Evolutionary conservation across 2,797 vertebrate species (phyloP), one percentile per base, ranked within the genome.

Genomic region (Odontamblyopus rebecca): DNA sequence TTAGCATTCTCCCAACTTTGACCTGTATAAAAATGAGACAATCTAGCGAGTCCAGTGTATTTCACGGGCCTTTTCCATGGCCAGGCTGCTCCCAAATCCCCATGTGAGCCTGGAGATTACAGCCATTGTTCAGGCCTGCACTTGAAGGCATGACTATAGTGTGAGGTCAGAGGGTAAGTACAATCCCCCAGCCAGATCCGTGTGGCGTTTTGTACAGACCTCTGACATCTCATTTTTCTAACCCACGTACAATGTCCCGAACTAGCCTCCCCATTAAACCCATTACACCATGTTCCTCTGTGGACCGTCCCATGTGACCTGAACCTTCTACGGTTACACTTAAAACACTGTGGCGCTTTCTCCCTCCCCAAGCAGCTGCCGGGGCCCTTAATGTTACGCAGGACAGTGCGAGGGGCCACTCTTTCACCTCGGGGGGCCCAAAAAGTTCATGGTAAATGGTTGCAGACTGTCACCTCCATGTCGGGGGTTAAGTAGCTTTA

Each of bases 401-500:
- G 23, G 23, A 50, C 23, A 64, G 78, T 85, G 79, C 75, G n/a
- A 74, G 69, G 48, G 3, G 2, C 23, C 63, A 50, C 65, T 30
- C 18, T 18, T 19, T 60, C 32, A 63, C 74, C 61, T 57, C 70
- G 66, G 12, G 41, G 67, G 51, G 67, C 27, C 61, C 12, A 19
- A 13, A 56, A 29, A n/a, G 15, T 48, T 82, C 72, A 68, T 72
- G 35, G 72, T 77, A 83, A 53, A 67, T 38, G 62, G 69, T 74
- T 16, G 59, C 0, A 8, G 69, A 76, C 72, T 32, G 54, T 77
- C 80, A 69, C 70, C 75, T 72, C 44, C 3, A 13, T 18, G 18
- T 0, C 19, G 2, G 77, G 41, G 78, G 81, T 84, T 83, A 87
- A 89, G 86, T 68, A 73, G 72, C 73, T 75, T 75, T 69, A 57